phyloP scores from a whole-genome alignment of 2,888 invertebrate genomes.

The Noctuana brunneofusca region DNA sequence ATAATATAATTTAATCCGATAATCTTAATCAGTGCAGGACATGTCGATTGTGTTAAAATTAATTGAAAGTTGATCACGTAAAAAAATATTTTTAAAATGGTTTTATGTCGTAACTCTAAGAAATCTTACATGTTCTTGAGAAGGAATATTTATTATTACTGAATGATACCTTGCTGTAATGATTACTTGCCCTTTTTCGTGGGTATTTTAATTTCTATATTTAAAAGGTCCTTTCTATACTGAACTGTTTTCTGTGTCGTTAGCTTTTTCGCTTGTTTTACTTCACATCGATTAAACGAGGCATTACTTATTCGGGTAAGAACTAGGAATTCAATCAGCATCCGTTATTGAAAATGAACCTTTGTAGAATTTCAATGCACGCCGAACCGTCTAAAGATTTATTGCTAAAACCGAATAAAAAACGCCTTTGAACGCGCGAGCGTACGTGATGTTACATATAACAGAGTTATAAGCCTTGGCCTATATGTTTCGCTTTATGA shows the following conservation, averaged over 20 bases:
- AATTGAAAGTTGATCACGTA: background rate
- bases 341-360: conserved; percentile 47
- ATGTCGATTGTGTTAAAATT: background rate
- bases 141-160: too few species aligned
- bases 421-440: conserved; percentile 41
- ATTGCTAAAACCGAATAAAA: conserved; percentile 44
- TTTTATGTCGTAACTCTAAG: background rate
- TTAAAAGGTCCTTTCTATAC: too few species aligned
- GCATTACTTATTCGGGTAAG: conserved; percentile 31
- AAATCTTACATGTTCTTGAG: too few species aligned
- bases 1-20: background rate
- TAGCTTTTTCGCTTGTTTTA: background rate
- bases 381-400: conserved; percentile 43
- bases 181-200: too few species aligned
- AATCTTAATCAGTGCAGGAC: background rate
- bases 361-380: conserved; percentile 45
- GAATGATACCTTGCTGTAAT: too few species aligned
- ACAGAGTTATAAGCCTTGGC: conserved; percentile 55
- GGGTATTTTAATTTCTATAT: too few species aligned
- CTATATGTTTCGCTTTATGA: conserved; percentile 58
- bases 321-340: conserved; percentile 44
- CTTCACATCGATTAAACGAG: background rate
- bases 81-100: background rate
- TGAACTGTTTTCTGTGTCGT: background rate
- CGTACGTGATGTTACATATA: conserved; percentile 53